Evolutionary conservation across 1,140 invertebrate genomes (phyloP), one percentile per base, ranked within the genome.

Genomic region (Brachionus angularis): DNA sequence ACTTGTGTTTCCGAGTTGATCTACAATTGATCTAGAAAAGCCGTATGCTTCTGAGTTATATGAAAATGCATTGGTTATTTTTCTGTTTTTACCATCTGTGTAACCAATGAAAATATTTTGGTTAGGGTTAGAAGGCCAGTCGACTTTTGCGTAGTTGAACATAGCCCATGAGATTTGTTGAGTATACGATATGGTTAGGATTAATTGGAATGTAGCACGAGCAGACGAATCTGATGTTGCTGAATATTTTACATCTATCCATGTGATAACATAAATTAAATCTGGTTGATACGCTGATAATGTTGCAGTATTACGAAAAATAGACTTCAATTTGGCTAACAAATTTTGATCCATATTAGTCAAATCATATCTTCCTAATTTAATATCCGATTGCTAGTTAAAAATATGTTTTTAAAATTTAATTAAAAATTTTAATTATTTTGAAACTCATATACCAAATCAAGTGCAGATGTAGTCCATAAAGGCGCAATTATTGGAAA

Each of bases 51-150:
- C 52, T 0, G 27, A 2, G 23, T 55, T 55, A 0, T n/a, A 18
- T 8, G 52, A 33, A 49, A 44, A 44, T 5, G 18, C 29, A 14
- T 64, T 64, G 16, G 46, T 64, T 8, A 64, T 3, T 25, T 25
- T 14, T 18, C 16, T 0, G 4, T 21, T 49, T n/a, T 64, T 44
- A 2, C 61, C 39, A 49, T 64, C 34, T 23, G 39, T 23, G 12
- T 21, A 44, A 21, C 61, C 61, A 12, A 64, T 64, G 29, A 64
- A 64, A 44, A 64, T 31, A 27, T 64, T 64, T 49, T 31, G 27
- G 18, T 2, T 3, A 31, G 12, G 16, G 1, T 16, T 33, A 23
- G n/a, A 44, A 5, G n/a, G 14, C 2, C 5, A 25, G 21, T 64
- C 18, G 5, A 64, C 31, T 8, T 29, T 10, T 0, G 18, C 18